Evolutionary conservation across 2,113 vertebrate genomes (phyloP), one percentile per base, ranked within the genome.

Genomic region (Rhinolophus sinicus): DNA sequence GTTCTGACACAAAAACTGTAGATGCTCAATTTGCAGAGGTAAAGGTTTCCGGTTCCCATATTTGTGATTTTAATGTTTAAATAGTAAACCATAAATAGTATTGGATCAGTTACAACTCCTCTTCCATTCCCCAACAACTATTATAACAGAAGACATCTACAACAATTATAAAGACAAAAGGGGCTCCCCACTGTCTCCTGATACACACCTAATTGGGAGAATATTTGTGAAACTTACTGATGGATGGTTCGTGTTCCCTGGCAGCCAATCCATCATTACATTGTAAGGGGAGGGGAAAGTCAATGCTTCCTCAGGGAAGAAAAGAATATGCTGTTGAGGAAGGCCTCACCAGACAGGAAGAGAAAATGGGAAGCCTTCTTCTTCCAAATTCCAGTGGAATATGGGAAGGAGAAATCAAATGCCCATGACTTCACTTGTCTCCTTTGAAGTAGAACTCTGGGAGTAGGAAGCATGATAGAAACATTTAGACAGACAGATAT

Each of bases 1-100:
- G 47, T 94, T 81, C 75, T 84, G 76, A 80, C 35, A 75, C 52
- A 92, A 78, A 94, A 86, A 62, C 26, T 64, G 18, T 18, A 5
- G 52, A 19, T 81, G 64, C 65, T 90, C 93, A 84, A 9, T 87
- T 94, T 87, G 47, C 90, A 84, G 16, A 84, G 47, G 75, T 64
- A 86, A 87, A 83, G 64, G 6, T 82, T 92, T 94, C 77, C 70
- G 1, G 16, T 64, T 70, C 14, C 35, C 3, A 86, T 28, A 38
- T 47, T 65, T 11, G 38, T 87, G 18, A 75, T 60, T 82, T 87
- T 76, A 47, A 38, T 84, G 28, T 80, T 96, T 87, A 56, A 96
- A 69, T 35, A 70, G 54, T 72, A 69, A 92, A 26, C 40, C 5
- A 44, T 77, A 94, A 90, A 65, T 22, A 64, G n/a, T 30, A 67